phyloP scores from a whole-genome alignment of 1,140 invertebrate genomes.

The Bombus fervidus region DNA sequence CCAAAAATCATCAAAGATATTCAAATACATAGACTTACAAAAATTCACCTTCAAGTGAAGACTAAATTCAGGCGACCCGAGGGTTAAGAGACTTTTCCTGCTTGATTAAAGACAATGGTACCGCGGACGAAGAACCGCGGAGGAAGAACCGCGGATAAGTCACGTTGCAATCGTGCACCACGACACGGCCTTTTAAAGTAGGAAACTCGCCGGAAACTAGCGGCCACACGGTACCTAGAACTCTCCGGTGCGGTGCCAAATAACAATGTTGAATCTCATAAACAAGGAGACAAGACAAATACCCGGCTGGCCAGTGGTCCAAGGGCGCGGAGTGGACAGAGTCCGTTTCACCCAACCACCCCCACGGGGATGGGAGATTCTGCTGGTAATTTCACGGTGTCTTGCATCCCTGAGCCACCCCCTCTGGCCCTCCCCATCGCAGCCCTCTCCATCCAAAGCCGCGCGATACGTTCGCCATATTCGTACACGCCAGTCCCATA shows the following conservation, averaged over 20 bases:
- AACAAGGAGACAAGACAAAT: constrained; percentile 84
- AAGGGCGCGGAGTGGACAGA: constrained; percentile 81
- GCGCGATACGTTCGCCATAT: constrained; percentile 64
- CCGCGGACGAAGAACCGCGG: constrained; percentile 53
- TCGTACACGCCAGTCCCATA: constrained; percentile 53
- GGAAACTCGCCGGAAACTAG: constrained; percentile 79
- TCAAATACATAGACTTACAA: neutral
- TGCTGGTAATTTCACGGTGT: constrained; percentile 83
- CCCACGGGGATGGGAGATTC: constrained; percentile 80
- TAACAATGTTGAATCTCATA: constrained; percentile 84
- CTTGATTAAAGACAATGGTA: constrained; percentile 67
- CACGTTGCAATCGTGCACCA: constrained; percentile 65
- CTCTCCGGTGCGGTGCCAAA: constrained; percentile 82
- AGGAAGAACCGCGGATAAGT: constrained; percentile 67
- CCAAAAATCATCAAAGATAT: neutral
- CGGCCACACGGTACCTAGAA: constrained; percentile 72
- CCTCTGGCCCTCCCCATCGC: constrained; percentile 45
- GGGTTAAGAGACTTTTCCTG: neutral
- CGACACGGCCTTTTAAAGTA: constrained; percentile 80
- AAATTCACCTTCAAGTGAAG: neutral
- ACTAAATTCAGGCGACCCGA: neutral
- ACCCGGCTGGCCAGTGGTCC: constrained; percentile 78
- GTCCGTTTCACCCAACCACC: constrained; percentile 78
- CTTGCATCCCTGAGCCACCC: constrained; percentile 82
- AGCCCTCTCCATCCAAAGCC: constrained; percentile 44